Percentiles rank a stretch among this genome's conserved stretches.
phyloP scores from a whole-genome alignment of 1,140 invertebrate genomes.

The Ceratina japonica region DNA sequence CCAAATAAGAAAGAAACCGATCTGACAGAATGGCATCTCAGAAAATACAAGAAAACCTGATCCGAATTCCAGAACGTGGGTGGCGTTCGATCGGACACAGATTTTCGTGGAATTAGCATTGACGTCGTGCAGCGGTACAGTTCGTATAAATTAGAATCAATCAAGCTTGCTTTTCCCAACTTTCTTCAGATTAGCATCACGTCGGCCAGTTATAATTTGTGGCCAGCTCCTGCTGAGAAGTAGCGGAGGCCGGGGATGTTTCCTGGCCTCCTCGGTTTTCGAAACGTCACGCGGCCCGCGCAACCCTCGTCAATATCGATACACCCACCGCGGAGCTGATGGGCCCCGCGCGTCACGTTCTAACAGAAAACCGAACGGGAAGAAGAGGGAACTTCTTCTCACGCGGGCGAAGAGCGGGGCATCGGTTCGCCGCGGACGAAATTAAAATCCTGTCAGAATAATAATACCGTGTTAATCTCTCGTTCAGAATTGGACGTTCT shows the following conservation, averaged over 20 bases:
- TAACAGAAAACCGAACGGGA: slow-evolving; percentile 39
- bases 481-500: slow-evolving; percentile 76
- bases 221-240: slow-evolving; percentile 72
- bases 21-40: not conserved
- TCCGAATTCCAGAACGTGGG: slow-evolving; percentile 5
- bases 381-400: slow-evolving; percentile 63
- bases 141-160: slow-evolving; percentile 71
- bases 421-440: slow-evolving; percentile 66
- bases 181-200: slow-evolving; percentile 79
- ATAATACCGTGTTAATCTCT: slow-evolving; percentile 75
- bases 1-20: no score
- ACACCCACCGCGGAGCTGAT: slow-evolving; percentile 55
- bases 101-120: slow-evolving; percentile 51
- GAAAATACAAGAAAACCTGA: slow-evolving; percentile 45
- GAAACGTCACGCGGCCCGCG: slow-evolving; percentile 69
- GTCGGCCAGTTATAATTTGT: slow-evolving; percentile 78
- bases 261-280: slow-evolving; percentile 15
- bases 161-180: slow-evolving; percentile 75
- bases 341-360: slow-evolving; percentile 38
- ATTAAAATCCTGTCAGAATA: slow-evolving; percentile 79
- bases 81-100: slow-evolving; percentile 16
- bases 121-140: slow-evolving; percentile 24
- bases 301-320: slow-evolving; percentile 80
- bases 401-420: slow-evolving; percentile 53
- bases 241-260: slow-evolving; percentile 43